Evolutionary conservation across 2,888 invertebrate genomes (phyloP).

Genomic region (Bursaphelenchus okinawaensis): DNA sequence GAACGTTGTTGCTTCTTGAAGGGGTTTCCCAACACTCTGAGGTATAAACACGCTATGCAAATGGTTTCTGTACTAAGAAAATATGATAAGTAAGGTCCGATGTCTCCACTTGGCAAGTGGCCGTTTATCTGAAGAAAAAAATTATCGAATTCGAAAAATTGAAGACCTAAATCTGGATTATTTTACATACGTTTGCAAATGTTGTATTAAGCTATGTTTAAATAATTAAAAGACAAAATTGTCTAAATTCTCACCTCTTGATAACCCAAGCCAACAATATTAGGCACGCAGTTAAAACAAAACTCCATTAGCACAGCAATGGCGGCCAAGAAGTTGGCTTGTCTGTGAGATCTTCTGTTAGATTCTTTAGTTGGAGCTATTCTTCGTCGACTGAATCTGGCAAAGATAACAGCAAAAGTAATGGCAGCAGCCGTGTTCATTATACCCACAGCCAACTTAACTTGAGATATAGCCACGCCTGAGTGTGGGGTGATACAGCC

Average conservation of each 20-base stretch:
- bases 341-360: background rate
- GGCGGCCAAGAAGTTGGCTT: conserved; percentile 1
- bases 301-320: conserved; percentile 3
- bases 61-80: background rate
- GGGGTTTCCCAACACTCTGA: background rate
- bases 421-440: background rate
- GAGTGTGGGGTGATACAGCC: background rate
- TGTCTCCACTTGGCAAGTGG: background rate
- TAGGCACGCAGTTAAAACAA: conserved; percentile 2
- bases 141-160: background rate
- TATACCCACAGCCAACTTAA: background rate
- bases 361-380: background rate
- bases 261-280: background rate
- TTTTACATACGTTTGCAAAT: background rate
- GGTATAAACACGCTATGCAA: background rate
- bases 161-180: background rate
- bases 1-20: background rate
- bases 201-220: background rate
- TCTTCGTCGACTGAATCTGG: background rate
- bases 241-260: background rate
- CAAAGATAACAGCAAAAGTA: background rate
- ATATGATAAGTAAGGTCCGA: background rate
- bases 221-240: background rate
- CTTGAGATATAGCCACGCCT: background rate
- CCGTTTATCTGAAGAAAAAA: background rate